phyloP scores from a whole-genome alignment of 2,113 vertebrate species.

The Syngnathus floridae region DNA sequence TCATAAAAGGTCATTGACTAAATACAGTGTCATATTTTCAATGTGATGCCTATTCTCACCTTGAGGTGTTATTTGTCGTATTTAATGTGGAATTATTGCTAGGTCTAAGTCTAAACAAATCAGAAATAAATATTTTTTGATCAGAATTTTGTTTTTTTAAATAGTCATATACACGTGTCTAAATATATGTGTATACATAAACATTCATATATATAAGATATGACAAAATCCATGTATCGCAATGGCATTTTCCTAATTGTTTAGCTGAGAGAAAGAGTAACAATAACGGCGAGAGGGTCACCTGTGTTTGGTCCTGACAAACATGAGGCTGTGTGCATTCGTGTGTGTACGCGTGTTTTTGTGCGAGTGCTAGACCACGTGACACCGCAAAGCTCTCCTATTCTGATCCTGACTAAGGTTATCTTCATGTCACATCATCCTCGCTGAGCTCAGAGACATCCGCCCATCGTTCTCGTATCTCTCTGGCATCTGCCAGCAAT shows the following conservation, averaged over 20 bases:
- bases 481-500: constrained; percentile 22
- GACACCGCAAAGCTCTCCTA: constrained; percentile 8
- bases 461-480: constrained; percentile 31
- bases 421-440: constrained; percentile 26
- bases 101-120: too few species aligned
- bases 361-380: neutral
- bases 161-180: too few species aligned
- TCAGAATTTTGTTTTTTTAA: too few species aligned
- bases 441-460: constrained; percentile 8
- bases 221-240: neutral
- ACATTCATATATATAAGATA: neutral
- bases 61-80: too few species aligned
- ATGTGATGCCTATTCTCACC: too few species aligned
- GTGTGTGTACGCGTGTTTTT: neutral
- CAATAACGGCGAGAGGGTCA: neutral
- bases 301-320: neutral
- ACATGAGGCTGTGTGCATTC: neutral
- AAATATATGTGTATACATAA: too few species aligned
- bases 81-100: too few species aligned
- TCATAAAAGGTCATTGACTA: too few species aligned
- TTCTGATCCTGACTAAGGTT: constrained; percentile 10
- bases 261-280: neutral
- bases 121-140: too few species aligned
- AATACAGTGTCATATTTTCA: too few species aligned
- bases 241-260: neutral